These are phyloP conservation scores for Colinus virginianus DNA, from an alignment of 2,113 vertebrate genomes.

Conservation along the genomic window DNA sequence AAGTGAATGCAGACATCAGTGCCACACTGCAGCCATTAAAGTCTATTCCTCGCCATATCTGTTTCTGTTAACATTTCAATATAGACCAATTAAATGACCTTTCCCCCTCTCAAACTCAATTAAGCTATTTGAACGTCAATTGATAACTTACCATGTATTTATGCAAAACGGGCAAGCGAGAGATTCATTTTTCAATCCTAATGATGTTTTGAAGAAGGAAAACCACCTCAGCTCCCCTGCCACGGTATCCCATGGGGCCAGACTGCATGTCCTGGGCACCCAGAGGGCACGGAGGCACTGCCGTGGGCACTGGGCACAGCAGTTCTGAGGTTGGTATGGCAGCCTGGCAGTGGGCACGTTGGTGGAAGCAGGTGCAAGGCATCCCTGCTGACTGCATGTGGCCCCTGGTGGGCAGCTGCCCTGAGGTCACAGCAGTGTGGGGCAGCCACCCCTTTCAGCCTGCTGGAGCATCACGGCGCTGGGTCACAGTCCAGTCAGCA, in stretches of 20 bases:
- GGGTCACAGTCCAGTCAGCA: conserved; percentile 55
- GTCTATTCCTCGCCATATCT: conserved; percentile 88
- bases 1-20: conserved; percentile 94
- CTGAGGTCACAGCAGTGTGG: conserved; percentile 18
- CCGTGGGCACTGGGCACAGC: too few species aligned
- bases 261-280: neutral
- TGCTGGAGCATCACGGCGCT: conserved; percentile 34
- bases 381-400: conserved; percentile 39
- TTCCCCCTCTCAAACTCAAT: conserved; percentile 87
- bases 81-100: conserved; percentile 94
- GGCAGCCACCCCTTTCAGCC: conserved; percentile 28
- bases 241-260: conserved; percentile 46
- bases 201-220: conserved; percentile 65
- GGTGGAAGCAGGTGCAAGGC: conserved; percentile 43
- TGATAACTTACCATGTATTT: conserved; percentile 85
- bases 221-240: conserved; percentile 64
- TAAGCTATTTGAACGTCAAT: conserved; percentile 86
- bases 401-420: conserved; percentile 49
- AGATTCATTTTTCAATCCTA: conserved; percentile 76
- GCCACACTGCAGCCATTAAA: conserved; percentile 89
- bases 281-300: too few species aligned
- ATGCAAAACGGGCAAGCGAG: conserved; percentile 76
- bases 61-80: conserved; percentile 97
- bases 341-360: neutral
- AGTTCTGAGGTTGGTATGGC: too few species aligned